Base-by-base conservation (phyloP, 2,113 vertebrate species). In the Phyllopteryx taeniolatus region DNA sequence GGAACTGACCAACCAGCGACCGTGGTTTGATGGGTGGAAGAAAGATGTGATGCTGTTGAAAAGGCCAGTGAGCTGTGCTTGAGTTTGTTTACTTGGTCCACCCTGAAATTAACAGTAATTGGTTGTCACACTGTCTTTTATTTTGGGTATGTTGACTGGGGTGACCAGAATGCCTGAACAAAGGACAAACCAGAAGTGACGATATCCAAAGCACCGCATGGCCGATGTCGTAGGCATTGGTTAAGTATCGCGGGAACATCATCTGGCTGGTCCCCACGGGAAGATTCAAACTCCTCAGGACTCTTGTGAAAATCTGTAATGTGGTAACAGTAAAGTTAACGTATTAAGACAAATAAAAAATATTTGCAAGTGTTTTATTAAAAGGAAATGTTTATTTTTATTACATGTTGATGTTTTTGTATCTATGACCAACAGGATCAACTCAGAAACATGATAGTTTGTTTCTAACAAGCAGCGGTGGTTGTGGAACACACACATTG, bases 201-300 rank as follows among this genome's bases (percentile, higher is more conserved):
- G 97, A 96, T 81, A 99, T 93, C 98, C 97, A 99, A 81, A 98
- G 92, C 49, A 98, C 98, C 33, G 96, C 95, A 75, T 99, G 96
- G 79, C 95, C 93, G 77, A 99, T 95, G 73, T 99, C 98, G 1
- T 99, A 99, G 70, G 96, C 95, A 77, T 96, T 99, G 42, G 95
- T 95, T 79, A 96, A 72, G 81, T 96, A 98, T 74, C 96, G 94
- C 67, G 96, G 93, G 70, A 98, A 94, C 68, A 98, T 89, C 76
- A 98, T 95, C 82, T 98, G 98, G 90, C 95, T 96, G 83, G 96
- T 98, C 77, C 97, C 98, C 64, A 99, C 96, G 0, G 98, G 98
- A 75, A 99, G 95, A 88, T 99, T 99, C 75, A 99, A 92, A 82
- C 96, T 99, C 84, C 98, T 94, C 79, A 99, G 85, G 84, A 99